Percentiles rank a stretch among this genome's conserved stretches.
phyloP scores from a whole-genome alignment of 53 echinoderm and acorn worm genomes.

The Patiria pectinifera region DNA sequence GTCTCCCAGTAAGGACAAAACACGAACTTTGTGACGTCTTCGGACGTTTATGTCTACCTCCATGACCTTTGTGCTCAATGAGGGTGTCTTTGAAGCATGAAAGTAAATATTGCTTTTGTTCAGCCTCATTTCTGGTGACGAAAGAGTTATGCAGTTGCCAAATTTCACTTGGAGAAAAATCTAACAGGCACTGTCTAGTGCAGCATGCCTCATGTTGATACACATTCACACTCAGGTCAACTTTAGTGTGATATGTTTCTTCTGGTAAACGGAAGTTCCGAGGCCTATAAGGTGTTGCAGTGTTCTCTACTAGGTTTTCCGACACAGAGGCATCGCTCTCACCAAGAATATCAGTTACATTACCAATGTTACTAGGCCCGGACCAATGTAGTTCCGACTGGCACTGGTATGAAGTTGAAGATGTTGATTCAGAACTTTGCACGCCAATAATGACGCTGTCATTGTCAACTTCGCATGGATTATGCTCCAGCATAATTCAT shows the following conservation, averaged over 20 bases:
- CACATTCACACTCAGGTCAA: not conserved
- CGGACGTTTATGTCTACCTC: not conserved
- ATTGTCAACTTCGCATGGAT: too few relatives aligned
- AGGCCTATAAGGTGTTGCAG: not conserved
- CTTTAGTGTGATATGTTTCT: not conserved
- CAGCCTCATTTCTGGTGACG: not conserved
- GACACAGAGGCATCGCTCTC: not conserved
- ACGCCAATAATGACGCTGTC: conserved; percentile 4
- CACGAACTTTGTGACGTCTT: not conserved
- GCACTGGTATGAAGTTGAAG: not conserved
- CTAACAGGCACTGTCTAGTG: conserved; percentile 4
- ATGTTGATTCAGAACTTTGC: not conserved
- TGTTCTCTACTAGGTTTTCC: not conserved
- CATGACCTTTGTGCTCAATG: not conserved
- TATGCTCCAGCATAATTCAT: too few relatives aligned
- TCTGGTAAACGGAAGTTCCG: not conserved
- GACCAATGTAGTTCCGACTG: not conserved
- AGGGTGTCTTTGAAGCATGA: not conserved
- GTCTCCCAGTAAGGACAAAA: not conserved
- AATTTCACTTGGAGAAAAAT: conserved; percentile 7
- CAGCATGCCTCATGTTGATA: conserved; percentile 1
- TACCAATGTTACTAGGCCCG: not conserved
- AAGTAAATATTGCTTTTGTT: not conserved
- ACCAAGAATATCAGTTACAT: not conserved
- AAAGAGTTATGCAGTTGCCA: conserved; percentile 1